phyloP scores from a whole-genome alignment of 2,113 vertebrate species.

The Pycnonotus jocosus region DNA sequence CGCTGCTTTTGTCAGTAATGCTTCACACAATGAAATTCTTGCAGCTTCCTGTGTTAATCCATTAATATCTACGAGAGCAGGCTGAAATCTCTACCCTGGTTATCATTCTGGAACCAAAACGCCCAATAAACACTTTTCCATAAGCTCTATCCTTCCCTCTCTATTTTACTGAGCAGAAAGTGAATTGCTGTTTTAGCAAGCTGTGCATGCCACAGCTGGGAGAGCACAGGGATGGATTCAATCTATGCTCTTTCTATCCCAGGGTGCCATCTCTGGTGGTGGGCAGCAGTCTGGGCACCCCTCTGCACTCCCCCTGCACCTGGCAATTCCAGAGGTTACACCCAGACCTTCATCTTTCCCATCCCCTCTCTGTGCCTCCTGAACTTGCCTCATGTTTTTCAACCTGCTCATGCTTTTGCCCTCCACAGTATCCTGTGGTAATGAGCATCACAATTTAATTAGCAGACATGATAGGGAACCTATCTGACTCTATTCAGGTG shows the following conservation, averaged over 20 bases:
- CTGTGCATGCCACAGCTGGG: background rate
- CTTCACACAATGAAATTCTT: background rate
- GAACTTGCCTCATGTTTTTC: background rate
- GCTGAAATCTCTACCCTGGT: background rate
- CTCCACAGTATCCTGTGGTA: background rate
- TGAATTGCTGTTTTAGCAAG: background rate
- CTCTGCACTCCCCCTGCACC: background rate
- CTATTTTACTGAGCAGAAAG: background rate
- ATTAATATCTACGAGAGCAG: conserved; percentile 15
- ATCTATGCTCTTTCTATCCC: background rate
- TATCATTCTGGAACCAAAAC: conserved; percentile 5
- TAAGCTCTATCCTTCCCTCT: background rate
- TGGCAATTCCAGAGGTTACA: background rate
- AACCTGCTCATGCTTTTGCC: background rate
- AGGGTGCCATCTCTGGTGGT: background rate
- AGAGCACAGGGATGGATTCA: background rate
- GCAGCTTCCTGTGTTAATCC: conserved; percentile 19
- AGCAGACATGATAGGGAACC: background rate
- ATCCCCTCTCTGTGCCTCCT: background rate
- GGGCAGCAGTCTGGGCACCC: background rate
- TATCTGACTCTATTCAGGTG: background rate
- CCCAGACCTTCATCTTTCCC: background rate
- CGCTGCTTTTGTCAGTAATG: background rate
- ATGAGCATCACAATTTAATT: conserved; percentile 20
- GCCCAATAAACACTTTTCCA: background rate